Percentiles rank a stretch among this genome's conserved stretches.
These are phyloP conservation scores for Pollenia angustigena DNA, from an alignment of 2,888 invertebrate genomes.

Conservation along the genomic window DNA sequence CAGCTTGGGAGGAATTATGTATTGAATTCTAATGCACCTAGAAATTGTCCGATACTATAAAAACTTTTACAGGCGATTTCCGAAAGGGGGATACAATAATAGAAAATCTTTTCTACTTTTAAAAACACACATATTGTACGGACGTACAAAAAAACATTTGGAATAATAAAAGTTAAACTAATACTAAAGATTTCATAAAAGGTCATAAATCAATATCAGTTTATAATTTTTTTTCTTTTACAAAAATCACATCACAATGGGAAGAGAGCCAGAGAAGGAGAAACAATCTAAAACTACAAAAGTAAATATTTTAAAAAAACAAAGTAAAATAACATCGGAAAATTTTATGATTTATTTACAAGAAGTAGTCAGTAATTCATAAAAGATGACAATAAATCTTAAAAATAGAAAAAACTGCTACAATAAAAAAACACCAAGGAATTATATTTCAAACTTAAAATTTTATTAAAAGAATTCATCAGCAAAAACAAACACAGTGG, in stretches of 20 bases:
- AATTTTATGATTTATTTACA: constrained; percentile 80
- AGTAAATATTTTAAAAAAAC: constrained; percentile 19
- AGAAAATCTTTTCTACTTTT: too few species aligned
- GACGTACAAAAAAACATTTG: background rate
- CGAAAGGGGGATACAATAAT: too few species aligned
- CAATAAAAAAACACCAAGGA: constrained; percentile 35
- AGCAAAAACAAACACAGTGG: constrained; percentile 64
- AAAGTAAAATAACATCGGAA: constrained; percentile 64
- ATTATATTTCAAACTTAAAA: constrained; percentile 30
- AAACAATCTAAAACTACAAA: constrained; percentile 20
- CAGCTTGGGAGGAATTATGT: too few species aligned
- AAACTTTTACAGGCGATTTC: too few species aligned
- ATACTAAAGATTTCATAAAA: constrained; percentile 43
- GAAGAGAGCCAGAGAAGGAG: constrained; percentile 13
- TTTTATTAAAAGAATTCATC: constrained; percentile 38
- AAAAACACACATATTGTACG: too few species aligned
- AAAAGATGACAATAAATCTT: constrained; percentile 80
- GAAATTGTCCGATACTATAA: too few species aligned
- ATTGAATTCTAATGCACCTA: too few species aligned
- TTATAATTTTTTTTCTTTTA: constrained; percentile 78
- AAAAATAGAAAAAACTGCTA: constrained; percentile 28
- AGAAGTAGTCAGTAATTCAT: constrained; percentile 81
- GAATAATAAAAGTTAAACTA: constrained; percentile 1
- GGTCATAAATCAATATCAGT: constrained; percentile 79
- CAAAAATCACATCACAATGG: constrained; percentile 79